Evolutionary conservation across 1,140 invertebrate genomes (phyloP).

Genomic region (Steinernema feltiae): DNA sequence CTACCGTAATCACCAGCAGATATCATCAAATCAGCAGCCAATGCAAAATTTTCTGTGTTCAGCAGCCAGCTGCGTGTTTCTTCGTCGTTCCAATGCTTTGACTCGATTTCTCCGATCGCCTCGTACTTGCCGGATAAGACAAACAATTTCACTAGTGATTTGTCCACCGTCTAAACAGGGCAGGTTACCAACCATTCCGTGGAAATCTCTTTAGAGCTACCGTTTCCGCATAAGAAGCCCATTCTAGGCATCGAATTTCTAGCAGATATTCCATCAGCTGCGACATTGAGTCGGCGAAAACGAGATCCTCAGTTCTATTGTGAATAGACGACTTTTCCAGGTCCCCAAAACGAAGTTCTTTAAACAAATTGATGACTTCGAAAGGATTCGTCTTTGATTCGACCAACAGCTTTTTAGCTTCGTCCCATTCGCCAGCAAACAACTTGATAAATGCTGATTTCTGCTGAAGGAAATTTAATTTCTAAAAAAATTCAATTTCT

Average conservation of each 20-base stretch:
- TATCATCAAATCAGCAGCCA: neutral
- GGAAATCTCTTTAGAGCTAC: neutral
- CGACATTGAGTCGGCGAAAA: neutral
- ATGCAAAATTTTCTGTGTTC: neutral
- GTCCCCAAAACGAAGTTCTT: neutral
- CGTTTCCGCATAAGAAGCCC: neutral
- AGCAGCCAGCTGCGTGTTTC: neutral
- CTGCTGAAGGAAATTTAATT: neutral
- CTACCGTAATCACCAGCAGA: neutral
- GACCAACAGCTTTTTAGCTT: neutral
- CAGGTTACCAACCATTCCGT: neutral
- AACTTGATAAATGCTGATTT: neutral
- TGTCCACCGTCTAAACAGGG: neutral
- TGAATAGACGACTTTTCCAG: neutral
- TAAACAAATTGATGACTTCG: neutral
- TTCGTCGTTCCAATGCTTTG: constrained; percentile 7
- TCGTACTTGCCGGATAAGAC: neutral
- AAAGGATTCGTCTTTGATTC: neutral
- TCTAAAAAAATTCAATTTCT: neutral
- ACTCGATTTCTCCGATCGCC: neutral
- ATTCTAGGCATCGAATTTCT: neutral
- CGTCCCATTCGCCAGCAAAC: neutral
- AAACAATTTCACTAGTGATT: neutral
- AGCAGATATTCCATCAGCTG: neutral
- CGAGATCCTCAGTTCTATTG: neutral